These are phyloP conservation scores for Elanoides forficatus DNA, from an alignment of 2,113 vertebrate species.

Conservation along the genomic window DNA sequence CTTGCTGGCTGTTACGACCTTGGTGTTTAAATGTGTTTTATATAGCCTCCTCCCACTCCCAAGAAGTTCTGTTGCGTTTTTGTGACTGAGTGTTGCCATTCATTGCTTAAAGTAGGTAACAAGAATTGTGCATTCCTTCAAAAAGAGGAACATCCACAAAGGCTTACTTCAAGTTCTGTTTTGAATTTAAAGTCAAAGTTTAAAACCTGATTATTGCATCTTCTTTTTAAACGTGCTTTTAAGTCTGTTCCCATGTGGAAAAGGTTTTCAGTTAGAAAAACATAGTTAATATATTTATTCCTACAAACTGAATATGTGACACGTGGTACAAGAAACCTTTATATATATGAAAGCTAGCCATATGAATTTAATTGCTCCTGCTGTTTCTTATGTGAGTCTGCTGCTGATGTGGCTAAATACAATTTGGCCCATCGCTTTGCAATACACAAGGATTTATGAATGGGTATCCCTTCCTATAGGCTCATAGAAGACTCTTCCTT, in stretches of 20 bases:
- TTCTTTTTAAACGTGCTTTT: constrained; percentile 35
- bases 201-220: constrained; percentile 60
- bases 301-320: constrained; percentile 38
- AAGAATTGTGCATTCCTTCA: constrained; percentile 59
- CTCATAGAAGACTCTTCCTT: neutral
- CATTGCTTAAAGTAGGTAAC: constrained; percentile 61
- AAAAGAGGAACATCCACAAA: constrained; percentile 54
- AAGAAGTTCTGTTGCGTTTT: constrained; percentile 59
- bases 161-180: constrained; percentile 64
- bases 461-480: neutral
- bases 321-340: constrained; percentile 25
- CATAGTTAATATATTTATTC: neutral
- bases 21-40: constrained; percentile 50
- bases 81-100: constrained; percentile 61
- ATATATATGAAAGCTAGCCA: neutral
- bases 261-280: constrained; percentile 53
- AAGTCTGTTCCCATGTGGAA: constrained; percentile 38
- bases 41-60: constrained; percentile 9
- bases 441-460: neutral
- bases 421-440: neutral
- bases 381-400: neutral
- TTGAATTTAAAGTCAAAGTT: constrained; percentile 70
- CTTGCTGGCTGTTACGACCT: neutral
- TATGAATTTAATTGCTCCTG: constrained; percentile 24
- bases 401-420: constrained; percentile 22